A percentile compares a stretch with the other conserved stretches of the same genome.
Conservation (phyloP, 2,797 vertebrate genomes). For the Hippocampus kuda region DNA sequence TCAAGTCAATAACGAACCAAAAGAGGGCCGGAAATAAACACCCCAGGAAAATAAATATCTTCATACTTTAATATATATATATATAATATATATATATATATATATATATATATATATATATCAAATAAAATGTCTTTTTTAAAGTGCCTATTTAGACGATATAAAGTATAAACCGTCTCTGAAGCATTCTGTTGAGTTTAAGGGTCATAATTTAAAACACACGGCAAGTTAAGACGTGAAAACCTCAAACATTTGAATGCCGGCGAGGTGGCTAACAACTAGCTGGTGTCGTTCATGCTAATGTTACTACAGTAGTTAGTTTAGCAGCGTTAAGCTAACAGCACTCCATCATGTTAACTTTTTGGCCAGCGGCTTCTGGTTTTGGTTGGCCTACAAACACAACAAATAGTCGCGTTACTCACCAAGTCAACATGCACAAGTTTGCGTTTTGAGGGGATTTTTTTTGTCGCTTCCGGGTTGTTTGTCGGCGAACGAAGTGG, state of each 20-base stretch:
- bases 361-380: not conserved
- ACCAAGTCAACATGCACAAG: not conserved
- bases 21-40: no score
- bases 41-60: no score
- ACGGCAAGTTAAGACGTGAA: not conserved
- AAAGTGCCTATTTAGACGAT: no score
- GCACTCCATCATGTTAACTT: not conserved
- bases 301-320: not conserved
- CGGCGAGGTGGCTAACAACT: not conserved
- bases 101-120: no score
- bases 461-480: not conserved
- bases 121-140: no score
- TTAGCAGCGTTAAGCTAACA: not conserved
- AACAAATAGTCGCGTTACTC: not conserved
- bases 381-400: not conserved
- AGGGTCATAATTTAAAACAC: not conserved
- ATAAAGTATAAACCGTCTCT: no score
- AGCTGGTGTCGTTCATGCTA: not conserved
- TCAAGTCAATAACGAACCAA: no score
- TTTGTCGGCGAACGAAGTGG: not conserved
- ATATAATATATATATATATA: no score
- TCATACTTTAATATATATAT: no score
- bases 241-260: not conserved
- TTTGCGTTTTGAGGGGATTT: not conserved
- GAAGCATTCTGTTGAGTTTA: not conserved